Evolutionary conservation across 2,113 vertebrate species (phyloP), one percentile per base, ranked within the genome.

Genomic region (Rattus rattus): DNA sequence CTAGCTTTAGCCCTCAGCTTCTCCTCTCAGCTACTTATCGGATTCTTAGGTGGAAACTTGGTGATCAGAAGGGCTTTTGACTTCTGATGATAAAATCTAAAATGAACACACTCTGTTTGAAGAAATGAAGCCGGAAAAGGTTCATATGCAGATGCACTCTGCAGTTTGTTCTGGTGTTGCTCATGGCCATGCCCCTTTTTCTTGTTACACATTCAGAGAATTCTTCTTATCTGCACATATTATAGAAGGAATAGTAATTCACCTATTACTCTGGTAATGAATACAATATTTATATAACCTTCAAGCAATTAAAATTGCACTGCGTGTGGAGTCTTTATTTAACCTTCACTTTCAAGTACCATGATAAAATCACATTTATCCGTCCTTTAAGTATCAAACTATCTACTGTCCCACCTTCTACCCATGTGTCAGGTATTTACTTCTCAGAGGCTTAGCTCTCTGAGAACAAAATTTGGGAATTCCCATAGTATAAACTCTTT

Each of bases 161-260:
- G 47, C 2, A 26, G 0, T 33, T 16, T 30, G 4, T 56, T 19
- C 47, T 81, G 2, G 13, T 19, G 9, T 17, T 33, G 10, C 16
- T 70, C 5, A 0, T 20, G 36, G 52, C 2, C 12, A 2, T 63
- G 36, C 7, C 13, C 65, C 14, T 0, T 0, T 36, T 14, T 67
- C 7, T 19, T 7, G 1, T 14, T 43, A 24, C 61, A 70, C 12
- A n/a, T 2, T 30, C 47, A 10, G 54, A 70, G 69, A 76, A 0
- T 49, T 52, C 26, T 69, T 2, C 28, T 88, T n/a, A 13, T 59
- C 3, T 91, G 7, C 30, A 11, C 8, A 10, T n/a, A n/a, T 52
- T 26, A 30, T 22, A 30, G 4, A 88, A 39, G 20, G 22, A 56
- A 39, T 73, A 67, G 26, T 10, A 2, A 13, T 19, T 39, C 1